Evolutionary conservation across 2,113 vertebrate species (phyloP).

Genomic region (Syngnathus floridae): DNA sequence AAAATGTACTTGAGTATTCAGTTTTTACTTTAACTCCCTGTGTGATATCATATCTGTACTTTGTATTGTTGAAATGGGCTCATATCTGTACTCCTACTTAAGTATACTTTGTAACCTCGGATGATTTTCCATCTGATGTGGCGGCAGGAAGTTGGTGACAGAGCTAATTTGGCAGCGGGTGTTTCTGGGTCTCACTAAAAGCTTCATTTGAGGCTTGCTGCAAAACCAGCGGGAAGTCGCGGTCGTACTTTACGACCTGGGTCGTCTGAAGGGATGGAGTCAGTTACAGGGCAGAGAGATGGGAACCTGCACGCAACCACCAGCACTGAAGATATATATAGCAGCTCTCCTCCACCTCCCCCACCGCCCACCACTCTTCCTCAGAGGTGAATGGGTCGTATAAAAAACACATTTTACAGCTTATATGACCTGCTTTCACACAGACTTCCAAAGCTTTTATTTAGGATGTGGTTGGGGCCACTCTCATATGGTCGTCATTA

Average conservation of each 20-base stretch:
- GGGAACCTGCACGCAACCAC: conserved; percentile 50
- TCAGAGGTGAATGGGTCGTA: conserved; percentile 33
- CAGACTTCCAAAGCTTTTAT: conserved; percentile 8
- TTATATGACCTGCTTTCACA: conserved; percentile 45
- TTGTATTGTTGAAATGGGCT: not conserved
- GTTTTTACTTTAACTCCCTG: not conserved
- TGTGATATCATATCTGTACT: not conserved
- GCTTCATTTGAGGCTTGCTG: conserved; percentile 2
- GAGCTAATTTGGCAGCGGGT: not conserved
- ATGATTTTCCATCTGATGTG: not conserved
- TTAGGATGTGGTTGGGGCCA: not conserved
- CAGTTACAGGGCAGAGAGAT: conserved; percentile 52
- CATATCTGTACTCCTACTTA: not conserved
- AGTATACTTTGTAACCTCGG: not conserved
- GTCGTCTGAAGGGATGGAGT: conserved; percentile 31
- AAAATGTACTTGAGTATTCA: not conserved
- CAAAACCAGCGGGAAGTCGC: conserved; percentile 25
- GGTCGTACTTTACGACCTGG: conserved; percentile 25
- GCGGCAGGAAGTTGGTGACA: not conserved
- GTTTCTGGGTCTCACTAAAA: conserved; percentile 1
- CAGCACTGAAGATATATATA: conserved; percentile 53
- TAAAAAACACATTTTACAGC: conserved; percentile 27
- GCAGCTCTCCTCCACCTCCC: conserved; percentile 30
- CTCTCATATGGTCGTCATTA: not conserved
- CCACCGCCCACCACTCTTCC: conserved; percentile 18